Evolutionary conservation across 2,113 vertebrate genomes (phyloP).

Genomic region (Arizona elegans): DNA sequence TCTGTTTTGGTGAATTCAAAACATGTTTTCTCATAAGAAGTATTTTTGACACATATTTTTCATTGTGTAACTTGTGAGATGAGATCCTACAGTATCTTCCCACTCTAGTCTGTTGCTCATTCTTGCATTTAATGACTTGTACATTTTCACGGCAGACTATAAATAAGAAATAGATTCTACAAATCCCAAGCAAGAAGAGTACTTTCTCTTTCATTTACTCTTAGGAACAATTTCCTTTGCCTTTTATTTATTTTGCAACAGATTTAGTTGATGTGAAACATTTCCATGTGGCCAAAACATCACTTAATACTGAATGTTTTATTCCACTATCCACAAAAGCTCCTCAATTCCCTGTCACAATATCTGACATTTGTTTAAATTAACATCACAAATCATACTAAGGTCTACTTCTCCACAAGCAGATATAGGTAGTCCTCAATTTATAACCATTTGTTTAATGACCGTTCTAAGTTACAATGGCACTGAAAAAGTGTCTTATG

Average conservation of each 20-base stretch:
- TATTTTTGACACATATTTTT: background rate
- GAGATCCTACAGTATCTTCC: background rate
- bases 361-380: background rate
- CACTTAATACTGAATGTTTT: constrained; percentile 39
- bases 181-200: constrained; percentile 2
- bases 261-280: constrained; percentile 42
- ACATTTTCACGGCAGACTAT: background rate
- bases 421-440: background rate
- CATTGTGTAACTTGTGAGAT: background rate
- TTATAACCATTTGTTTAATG: background rate
- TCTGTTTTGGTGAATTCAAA: background rate
- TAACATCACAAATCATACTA: background rate
- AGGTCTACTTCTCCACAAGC: background rate
- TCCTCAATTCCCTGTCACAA: background rate
- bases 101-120: constrained; percentile 14
- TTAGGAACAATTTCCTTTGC: constrained; percentile 39
- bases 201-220: constrained; percentile 22
- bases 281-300: constrained; percentile 44
- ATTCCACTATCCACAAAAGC: background rate
- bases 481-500: background rate
- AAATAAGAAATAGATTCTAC: constrained; percentile 12
- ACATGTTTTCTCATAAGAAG: background rate
- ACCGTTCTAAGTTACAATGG: background rate
- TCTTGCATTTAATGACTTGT: background rate
- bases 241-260: constrained; percentile 26